Evolutionary conservation across 2,888 invertebrate genomes (phyloP), one percentile per base, ranked within the genome.

Genomic region (Neocrepidodera transversa): DNA sequence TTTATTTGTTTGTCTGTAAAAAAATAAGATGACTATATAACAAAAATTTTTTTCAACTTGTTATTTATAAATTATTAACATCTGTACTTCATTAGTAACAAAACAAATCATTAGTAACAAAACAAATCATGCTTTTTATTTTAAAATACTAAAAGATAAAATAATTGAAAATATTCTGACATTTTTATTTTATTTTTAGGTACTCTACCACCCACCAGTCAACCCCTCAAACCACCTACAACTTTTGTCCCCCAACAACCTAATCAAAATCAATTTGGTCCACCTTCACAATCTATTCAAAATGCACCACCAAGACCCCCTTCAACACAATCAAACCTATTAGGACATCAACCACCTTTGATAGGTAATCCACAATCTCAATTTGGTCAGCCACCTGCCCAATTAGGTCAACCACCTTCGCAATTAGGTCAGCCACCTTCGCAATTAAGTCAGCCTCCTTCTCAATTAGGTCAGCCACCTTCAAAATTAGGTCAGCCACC

Each of bases 241-340:
- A 66, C 62, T 30, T 68, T 66, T 56, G 48, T 58, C 14, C 60
- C 65, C 23, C 63, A 72, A 36, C 69, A 70, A 47, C 48, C 42
- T 26, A 78, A 76, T 28, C 76, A 72, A 18, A 76, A 43, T 68
- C 71, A 45, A 63, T 69, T 43, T 72, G 17, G 18, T 11, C 50
- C 53, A 18, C 23, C 54, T 28, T 13, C 26, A 43, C 2, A 11
- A 16, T 54, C 51, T n/a, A 52, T 42, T 53, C 56, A 56, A 51
- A 58, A 52, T 38, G 20, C 30, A 10, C 52, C 52, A 17, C 36
- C 55, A 5, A 45, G 52, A 43, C 55, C 50, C 5, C 11, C 53
- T 40, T 50, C 42, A 23, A 57, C 13, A 6, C 47, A 26, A 30
- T 47, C 26, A 28, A 47, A 47, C 28, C 45, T 20, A 14, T 20